Conservation (phyloP, 2,888 invertebrate species). For the Catocala nupta region DNA sequence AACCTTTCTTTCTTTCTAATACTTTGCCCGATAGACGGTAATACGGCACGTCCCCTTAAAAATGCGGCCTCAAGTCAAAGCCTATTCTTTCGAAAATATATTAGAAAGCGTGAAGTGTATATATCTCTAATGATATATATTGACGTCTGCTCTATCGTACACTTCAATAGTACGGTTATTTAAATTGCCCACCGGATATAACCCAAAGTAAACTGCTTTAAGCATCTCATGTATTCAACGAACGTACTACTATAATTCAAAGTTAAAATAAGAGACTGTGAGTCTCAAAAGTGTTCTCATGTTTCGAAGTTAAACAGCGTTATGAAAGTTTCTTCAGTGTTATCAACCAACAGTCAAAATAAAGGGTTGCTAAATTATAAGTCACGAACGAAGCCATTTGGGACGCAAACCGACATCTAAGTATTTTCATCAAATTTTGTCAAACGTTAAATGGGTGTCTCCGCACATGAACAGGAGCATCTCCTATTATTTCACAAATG, state of each 20-base stretch:
- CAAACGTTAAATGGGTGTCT: conserved; percentile 64
- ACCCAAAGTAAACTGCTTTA: not conserved
- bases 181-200: too few species aligned
- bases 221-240: conserved; percentile 16
- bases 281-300: conserved; percentile 31
- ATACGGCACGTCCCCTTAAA: too few species aligned
- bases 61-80: too few species aligned
- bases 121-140: too few species aligned
- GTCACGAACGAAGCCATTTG: conserved; percentile 37
- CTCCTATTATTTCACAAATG: conserved; percentile 80
- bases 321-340: conserved; percentile 43
- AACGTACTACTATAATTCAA: conserved; percentile 31
- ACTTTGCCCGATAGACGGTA: too few species aligned
- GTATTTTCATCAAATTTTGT: conserved; percentile 68
- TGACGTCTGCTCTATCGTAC: too few species aligned
- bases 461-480: conserved; percentile 67
- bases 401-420: conserved; percentile 50
- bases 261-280: conserved; percentile 30
- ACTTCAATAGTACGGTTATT: too few species aligned
- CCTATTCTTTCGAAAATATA: too few species aligned
- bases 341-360: conserved; percentile 50
- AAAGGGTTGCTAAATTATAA: conserved; percentile 55
- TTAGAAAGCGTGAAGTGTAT: too few species aligned
- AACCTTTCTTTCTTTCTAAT: too few species aligned
- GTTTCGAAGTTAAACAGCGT: conserved; percentile 33